Conservation (phyloP, 2,113 vertebrate genomes). For the Sinocyclocheilus rhinocerous region DNA sequence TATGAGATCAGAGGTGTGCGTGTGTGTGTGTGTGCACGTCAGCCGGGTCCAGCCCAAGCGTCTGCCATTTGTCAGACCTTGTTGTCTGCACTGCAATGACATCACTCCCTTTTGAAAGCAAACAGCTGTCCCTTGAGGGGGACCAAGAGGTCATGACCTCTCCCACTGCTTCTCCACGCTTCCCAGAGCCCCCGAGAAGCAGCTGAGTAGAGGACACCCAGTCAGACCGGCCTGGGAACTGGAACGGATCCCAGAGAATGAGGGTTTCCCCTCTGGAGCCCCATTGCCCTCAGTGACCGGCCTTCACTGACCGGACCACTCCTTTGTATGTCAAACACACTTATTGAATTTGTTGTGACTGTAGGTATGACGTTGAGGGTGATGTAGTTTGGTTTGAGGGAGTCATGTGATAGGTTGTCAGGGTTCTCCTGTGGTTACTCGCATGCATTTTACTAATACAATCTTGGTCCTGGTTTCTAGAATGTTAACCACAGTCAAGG, state of each 20-base stretch:
- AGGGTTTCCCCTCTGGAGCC: constrained; percentile 56
- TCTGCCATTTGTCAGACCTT: constrained; percentile 57
- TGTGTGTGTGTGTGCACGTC: constrained; percentile 17
- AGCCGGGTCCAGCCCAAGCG: background rate
- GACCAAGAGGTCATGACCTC: constrained; percentile 68
- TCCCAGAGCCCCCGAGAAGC: constrained; percentile 62
- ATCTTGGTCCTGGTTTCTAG: background rate
- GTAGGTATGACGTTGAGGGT: constrained; percentile 17
- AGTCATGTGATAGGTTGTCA: constrained; percentile 18
- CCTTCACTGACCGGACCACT: background rate
- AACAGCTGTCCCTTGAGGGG: constrained; percentile 62
- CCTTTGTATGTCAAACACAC: constrained; percentile 20
- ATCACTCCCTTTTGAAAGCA: constrained; percentile 69
- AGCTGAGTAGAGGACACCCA: constrained; percentile 14
- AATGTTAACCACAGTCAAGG: background rate
- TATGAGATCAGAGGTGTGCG: constrained; percentile 35
- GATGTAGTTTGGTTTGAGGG: constrained; percentile 29
- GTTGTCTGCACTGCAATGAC: constrained; percentile 66
- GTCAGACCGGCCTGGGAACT: constrained; percentile 72
- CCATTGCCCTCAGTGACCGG: background rate
- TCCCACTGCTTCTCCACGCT: constrained; percentile 71
- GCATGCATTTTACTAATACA: constrained; percentile 15
- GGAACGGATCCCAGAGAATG: constrained; percentile 62
- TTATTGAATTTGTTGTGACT: background rate
- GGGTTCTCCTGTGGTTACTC: background rate